phyloP scores from a whole-genome alignment of 2,888 invertebrate genomes.

The Apodemia arnacis region DNA sequence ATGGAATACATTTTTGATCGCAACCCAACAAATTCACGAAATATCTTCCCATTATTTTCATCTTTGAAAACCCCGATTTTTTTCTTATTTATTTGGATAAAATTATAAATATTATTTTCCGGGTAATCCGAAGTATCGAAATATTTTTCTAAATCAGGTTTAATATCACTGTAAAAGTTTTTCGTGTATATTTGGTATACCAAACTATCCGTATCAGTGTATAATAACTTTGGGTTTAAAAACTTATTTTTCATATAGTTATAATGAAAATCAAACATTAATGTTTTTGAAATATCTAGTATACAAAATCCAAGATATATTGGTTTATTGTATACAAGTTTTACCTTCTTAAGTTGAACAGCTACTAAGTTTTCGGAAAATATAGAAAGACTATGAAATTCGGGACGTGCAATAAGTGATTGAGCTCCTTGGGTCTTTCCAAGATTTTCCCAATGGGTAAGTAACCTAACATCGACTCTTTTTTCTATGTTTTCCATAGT shows the following conservation, averaged over 20 bases:
- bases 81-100: slow-evolving; percentile 80
- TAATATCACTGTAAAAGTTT: slow-evolving; percentile 80
- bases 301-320: slow-evolving; percentile 78
- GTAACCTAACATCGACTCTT: slow-evolving; percentile 84
- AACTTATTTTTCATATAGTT: slow-evolving; percentile 70
- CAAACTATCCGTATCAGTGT: slow-evolving; percentile 83
- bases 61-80: slow-evolving; percentile 84
- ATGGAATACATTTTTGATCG: slow-evolving; percentile 85
- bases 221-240: slow-evolving; percentile 38
- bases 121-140: slow-evolving; percentile 14
- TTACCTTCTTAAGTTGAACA: slow-evolving; percentile 62
- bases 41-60: slow-evolving; percentile 80
- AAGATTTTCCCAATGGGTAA: slow-evolving; percentile 86
- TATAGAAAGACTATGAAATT: slow-evolving; percentile 86
- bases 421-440: slow-evolving; percentile 83
- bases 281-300: slow-evolving; percentile 71
- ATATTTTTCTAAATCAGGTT: slow-evolving; percentile 56
- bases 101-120: slow-evolving; percentile 54
- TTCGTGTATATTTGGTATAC: slow-evolving; percentile 77
- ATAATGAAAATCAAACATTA: slow-evolving; percentile 81
- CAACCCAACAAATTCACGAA: slow-evolving; percentile 83
- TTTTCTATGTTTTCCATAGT: slow-evolving; percentile 87
- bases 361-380: slow-evolving; percentile 87
- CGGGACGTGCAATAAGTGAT: slow-evolving; percentile 79
- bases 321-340: slow-evolving; percentile 72